These are phyloP conservation scores for Tamandua tetradactyla DNA, from an alignment of 2,797 vertebrate genomes.

Conservation along the genomic window DNA sequence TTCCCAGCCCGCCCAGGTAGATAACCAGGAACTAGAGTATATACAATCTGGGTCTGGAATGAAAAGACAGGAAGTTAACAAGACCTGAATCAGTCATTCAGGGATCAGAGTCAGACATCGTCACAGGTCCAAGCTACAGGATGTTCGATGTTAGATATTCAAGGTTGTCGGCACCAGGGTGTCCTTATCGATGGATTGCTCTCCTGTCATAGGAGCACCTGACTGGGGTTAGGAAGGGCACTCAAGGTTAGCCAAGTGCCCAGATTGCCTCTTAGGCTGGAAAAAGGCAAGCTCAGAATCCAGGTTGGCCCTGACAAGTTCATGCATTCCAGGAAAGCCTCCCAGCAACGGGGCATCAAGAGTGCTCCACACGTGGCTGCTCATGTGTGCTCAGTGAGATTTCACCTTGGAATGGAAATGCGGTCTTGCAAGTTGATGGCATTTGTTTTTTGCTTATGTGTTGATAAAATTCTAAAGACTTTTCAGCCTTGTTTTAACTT, in stretches of 20 bases:
- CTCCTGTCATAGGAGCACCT: not conserved
- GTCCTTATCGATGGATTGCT: not conserved
- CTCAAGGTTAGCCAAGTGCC: not conserved
- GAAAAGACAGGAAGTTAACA: not conserved
- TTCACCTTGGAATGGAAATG: not conserved
- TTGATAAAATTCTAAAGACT: not conserved
- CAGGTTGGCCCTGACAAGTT: not conserved
- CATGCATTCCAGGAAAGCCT: not conserved
- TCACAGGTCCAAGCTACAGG: not conserved
- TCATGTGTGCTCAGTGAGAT: not conserved
- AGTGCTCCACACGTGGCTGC: not conserved
- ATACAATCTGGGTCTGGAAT: not conserved
- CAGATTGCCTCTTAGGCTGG: not conserved
- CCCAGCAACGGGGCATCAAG: no score
- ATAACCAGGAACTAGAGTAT: not conserved
- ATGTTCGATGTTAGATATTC: not conserved
- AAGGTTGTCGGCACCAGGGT: not conserved
- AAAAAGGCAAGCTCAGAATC: not conserved
- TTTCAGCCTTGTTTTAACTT: not conserved
- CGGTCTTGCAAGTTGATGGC: not conserved
- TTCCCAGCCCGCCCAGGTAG: not conserved
- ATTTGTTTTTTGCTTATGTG: not conserved
- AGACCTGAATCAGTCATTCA: constrained; percentile 6
- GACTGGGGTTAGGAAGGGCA: not conserved
- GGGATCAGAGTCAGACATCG: not conserved